phyloP scores from a whole-genome alignment of 2,888 invertebrate species.

The Drosophila quinaria region DNA sequence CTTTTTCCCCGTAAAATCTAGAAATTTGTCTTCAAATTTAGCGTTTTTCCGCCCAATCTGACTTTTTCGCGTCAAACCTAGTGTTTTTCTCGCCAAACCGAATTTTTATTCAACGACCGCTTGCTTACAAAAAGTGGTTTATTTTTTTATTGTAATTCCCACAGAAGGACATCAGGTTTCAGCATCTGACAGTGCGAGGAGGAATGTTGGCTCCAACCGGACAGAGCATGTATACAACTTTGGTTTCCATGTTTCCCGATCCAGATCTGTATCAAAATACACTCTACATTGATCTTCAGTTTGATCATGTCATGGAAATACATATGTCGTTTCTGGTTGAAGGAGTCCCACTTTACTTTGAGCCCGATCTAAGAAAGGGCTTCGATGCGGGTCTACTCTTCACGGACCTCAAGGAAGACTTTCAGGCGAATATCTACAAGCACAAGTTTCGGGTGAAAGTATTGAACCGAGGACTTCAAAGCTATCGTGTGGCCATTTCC shows the following conservation, averaged over 20 bases:
- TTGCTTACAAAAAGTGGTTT: no score
- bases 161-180: constrained; percentile 58
- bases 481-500: constrained; percentile 73
- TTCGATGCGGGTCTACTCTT: constrained; percentile 72
- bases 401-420: constrained; percentile 61
- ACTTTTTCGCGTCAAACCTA: no score
- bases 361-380: constrained; percentile 72
- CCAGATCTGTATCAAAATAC: constrained; percentile 78
- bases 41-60: no score
- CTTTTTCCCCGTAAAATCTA: no score
- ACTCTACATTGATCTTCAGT: constrained; percentile 68
- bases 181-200: constrained; percentile 71
- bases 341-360: constrained; percentile 79
- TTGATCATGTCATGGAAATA: constrained; percentile 64
- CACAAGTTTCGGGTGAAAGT: constrained; percentile 64
- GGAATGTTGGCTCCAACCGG: constrained; percentile 69
- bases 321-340: constrained; percentile 75
- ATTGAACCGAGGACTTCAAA: constrained; percentile 71
- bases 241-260: constrained; percentile 72
- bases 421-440: constrained; percentile 42
- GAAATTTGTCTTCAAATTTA: no score
- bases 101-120: no score
- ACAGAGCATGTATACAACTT: constrained; percentile 72
- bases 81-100: no score
- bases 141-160: not conserved